A percentile compares a stretch with the other conserved stretches of the same genome.
Evolutionary conservation across 2,113 vertebrate genomes (phyloP).

Genomic region (Jacana jacana): DNA sequence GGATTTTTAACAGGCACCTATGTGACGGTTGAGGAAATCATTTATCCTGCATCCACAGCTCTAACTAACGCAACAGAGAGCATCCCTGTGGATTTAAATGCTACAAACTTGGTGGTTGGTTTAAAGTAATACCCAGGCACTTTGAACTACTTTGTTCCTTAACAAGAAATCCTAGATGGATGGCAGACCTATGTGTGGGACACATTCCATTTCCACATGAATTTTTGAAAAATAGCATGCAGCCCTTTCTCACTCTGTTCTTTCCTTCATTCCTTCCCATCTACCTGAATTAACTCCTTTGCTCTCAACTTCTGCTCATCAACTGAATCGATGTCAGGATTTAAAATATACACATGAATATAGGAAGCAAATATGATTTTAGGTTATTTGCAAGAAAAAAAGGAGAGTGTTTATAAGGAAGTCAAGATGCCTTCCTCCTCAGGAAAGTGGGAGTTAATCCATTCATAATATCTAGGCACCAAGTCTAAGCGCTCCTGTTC

Average conservation of each 20-base stretch:
- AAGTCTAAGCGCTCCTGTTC: not conserved
- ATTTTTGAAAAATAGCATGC: not conserved
- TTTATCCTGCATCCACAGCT: slow-evolving; percentile 68
- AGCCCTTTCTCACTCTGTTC: not conserved
- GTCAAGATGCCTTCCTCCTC: not conserved
- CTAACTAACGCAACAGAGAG: not conserved
- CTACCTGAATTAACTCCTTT: not conserved
- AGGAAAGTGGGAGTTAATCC: not conserved
- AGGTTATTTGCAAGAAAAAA: not conserved
- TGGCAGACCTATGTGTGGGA: not conserved
- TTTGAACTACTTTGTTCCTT: not conserved
- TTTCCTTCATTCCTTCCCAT: not conserved
- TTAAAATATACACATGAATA: not conserved
- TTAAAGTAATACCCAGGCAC: slow-evolving; percentile 44
- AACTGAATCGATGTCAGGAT: not conserved
- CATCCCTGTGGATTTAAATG: slow-evolving; percentile 42
- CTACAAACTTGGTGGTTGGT: slow-evolving; percentile 32
- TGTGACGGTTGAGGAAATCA: slow-evolving; percentile 83
- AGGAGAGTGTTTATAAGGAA: not conserved
- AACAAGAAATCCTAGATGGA: not conserved
- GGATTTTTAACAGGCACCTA: slow-evolving; percentile 87
- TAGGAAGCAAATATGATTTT: not conserved
- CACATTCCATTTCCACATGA: not conserved
- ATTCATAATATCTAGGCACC: not conserved
- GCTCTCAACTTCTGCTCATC: not conserved